phyloP scores from a whole-genome alignment of 2,113 vertebrate genomes.

The Benitochromis conjunctus region DNA sequence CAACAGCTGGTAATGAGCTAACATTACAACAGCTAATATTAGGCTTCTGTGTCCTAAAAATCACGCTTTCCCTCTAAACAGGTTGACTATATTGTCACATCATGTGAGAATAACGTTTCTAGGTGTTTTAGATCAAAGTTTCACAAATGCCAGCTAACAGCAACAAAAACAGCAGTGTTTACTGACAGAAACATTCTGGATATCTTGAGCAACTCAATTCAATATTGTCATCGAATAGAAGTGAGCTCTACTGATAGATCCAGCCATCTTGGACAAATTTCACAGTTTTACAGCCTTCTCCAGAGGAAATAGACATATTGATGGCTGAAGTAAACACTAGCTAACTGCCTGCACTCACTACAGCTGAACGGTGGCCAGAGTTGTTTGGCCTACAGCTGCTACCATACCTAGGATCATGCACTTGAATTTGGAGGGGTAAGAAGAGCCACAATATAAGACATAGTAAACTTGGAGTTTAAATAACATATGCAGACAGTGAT shows the following conservation, averaged over 20 bases:
- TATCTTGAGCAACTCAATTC: background rate
- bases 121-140: background rate
- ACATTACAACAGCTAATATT: background rate
- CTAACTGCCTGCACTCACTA: no score
- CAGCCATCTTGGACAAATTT: background rate
- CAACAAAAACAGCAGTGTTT: background rate
- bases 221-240: background rate
- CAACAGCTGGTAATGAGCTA: background rate
- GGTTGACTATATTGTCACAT: background rate
- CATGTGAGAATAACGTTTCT: background rate
- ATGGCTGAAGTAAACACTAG: no score
- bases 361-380: no score
- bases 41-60: background rate
- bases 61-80: background rate
- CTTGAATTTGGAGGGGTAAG: no score
- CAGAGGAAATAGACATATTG: fast-evolving
- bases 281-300: background rate
- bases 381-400: no score
- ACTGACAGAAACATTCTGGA: background rate
- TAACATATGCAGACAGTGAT: background rate
- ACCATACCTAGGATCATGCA: no score
- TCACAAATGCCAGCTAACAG: background rate
- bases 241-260: background rate
- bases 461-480: background rate
- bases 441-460: background rate